phyloP scores from a whole-genome alignment of 2,888 invertebrate genomes.

The Nemotelus nigrinus region DNA sequence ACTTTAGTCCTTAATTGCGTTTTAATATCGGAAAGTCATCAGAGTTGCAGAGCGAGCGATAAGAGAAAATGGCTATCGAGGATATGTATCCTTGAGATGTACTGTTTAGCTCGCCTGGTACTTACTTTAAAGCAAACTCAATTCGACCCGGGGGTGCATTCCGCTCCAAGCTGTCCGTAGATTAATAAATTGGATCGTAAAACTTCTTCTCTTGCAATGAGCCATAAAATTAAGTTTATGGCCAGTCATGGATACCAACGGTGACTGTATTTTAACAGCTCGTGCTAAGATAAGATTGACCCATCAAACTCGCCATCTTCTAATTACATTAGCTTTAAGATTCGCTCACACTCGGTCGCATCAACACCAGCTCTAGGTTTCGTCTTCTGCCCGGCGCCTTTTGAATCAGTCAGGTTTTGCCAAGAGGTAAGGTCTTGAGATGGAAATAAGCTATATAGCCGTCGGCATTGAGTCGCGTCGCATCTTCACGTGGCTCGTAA shows the following conservation, averaged over 20 bases:
- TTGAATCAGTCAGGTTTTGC: background rate
- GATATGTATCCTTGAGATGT: background rate
- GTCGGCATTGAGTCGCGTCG: background rate
- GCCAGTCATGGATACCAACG: conserved; percentile 17
- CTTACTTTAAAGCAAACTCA: background rate
- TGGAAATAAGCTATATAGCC: conserved; percentile 11
- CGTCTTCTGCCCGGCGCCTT: background rate
- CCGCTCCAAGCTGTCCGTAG: conserved; percentile 30
- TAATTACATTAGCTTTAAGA: conserved; percentile 34
- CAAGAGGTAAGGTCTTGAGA: background rate
- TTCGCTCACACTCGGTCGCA: background rate
- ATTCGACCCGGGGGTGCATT: background rate
- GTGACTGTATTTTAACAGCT: conserved; percentile 13
- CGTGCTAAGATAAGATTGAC: conserved; percentile 34
- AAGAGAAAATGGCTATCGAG: conserved; percentile 16
- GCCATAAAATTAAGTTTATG: conserved; percentile 43
- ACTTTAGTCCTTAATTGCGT: conserved; percentile 18
- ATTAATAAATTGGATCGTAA: conserved; percentile 45
- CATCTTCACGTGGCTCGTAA: background rate
- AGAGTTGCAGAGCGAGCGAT: background rate
- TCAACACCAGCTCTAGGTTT: background rate
- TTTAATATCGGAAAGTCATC: conserved; percentile 37
- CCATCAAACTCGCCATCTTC: conserved; percentile 36
- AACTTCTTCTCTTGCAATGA: conserved; percentile 34
- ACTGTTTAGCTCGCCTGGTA: background rate